Evolutionary conservation across 2,888 invertebrate genomes (phyloP).

Genomic region (Drosophila setosimentum): DNA sequence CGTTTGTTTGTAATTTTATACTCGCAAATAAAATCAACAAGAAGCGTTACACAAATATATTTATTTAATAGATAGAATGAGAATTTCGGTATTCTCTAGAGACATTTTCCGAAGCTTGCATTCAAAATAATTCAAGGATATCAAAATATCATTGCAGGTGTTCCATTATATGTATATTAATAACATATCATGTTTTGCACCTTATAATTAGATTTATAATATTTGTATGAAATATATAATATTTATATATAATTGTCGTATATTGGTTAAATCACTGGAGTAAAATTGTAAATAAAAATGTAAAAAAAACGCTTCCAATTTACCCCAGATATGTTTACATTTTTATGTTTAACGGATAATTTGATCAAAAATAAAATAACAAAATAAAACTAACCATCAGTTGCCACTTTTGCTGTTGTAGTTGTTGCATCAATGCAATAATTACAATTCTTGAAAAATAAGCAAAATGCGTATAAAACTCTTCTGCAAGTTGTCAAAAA

Average conservation of each 20-base stretch:
- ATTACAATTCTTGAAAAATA: conserved; percentile 37
- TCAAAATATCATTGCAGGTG: not conserved
- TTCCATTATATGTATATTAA: not conserved
- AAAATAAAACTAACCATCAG: not conserved
- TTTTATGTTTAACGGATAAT: not conserved
- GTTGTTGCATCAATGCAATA: conserved; percentile 39
- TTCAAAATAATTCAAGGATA: not conserved
- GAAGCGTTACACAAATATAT: not conserved
- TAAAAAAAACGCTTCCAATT: too few species aligned
- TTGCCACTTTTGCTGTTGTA: not conserved
- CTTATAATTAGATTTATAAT: not conserved
- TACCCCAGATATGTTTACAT: not conserved
- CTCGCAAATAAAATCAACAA: not conserved
- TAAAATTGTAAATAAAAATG: not conserved
- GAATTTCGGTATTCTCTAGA: not conserved
- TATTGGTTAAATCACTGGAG: too few species aligned
- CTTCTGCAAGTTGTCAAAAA: conserved; percentile 49
- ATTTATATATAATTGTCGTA: too few species aligned
- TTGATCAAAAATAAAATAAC: not conserved
- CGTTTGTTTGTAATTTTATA: not conserved
- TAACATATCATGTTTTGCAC: not conserved
- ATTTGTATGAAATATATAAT: not conserved
- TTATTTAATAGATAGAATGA: not conserved
- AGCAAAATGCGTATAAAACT: conserved; percentile 55
- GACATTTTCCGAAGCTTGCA: too few species aligned